These are phyloP conservation scores for Triplophysa tibetana DNA, from an alignment of 2,113 vertebrate genomes.

Conservation along the genomic window DNA sequence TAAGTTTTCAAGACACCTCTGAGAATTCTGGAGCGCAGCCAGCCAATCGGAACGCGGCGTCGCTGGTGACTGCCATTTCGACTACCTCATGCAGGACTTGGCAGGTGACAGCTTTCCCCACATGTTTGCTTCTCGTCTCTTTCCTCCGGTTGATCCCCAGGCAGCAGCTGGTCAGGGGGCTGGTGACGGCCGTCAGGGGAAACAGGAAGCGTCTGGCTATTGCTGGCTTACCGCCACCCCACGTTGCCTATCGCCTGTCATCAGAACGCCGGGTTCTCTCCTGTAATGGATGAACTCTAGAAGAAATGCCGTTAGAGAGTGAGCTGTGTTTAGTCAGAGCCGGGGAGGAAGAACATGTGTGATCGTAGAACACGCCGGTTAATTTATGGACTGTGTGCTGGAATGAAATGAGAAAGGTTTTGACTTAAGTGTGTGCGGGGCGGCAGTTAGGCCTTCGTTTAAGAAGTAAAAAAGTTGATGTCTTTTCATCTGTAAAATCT, in stretches of 20 bases:
- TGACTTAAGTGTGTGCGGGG: slow-evolving; percentile 14
- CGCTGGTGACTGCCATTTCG: slow-evolving; percentile 35
- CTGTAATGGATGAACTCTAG: slow-evolving; percentile 26
- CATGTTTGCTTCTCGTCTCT: slow-evolving; percentile 47
- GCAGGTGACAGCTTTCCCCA: slow-evolving; percentile 54
- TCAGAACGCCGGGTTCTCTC: neutral
- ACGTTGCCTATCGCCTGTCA: slow-evolving; percentile 17
- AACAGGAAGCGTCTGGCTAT: slow-evolving; percentile 44
- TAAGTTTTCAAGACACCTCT: slow-evolving; percentile 38
- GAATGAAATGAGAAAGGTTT: slow-evolving; percentile 39
- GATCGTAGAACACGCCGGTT: slow-evolving; percentile 36
- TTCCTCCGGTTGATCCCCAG: slow-evolving; percentile 44
- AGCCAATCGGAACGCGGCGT: slow-evolving; percentile 42
- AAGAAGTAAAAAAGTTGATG: slow-evolving; percentile 21
- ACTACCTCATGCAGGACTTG: slow-evolving; percentile 45
- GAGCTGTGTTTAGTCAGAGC: slow-evolving; percentile 39
- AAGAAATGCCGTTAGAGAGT: slow-evolving; percentile 33
- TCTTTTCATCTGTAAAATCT: neutral
- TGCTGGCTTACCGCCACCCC: slow-evolving; percentile 12
- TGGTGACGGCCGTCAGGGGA: slow-evolving; percentile 19
- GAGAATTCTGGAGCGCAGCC: slow-evolving; percentile 33
- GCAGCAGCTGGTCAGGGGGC: slow-evolving; percentile 46
- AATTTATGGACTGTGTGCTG: slow-evolving; percentile 49
- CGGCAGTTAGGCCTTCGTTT: neutral
- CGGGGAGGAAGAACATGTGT: slow-evolving; percentile 46